A percentile compares a stretch with the other conserved stretches of the same genome.
phyloP scores from a whole-genome alignment of 2,797 vertebrate genomes.

The Pipistrellus kuhlii region DNA sequence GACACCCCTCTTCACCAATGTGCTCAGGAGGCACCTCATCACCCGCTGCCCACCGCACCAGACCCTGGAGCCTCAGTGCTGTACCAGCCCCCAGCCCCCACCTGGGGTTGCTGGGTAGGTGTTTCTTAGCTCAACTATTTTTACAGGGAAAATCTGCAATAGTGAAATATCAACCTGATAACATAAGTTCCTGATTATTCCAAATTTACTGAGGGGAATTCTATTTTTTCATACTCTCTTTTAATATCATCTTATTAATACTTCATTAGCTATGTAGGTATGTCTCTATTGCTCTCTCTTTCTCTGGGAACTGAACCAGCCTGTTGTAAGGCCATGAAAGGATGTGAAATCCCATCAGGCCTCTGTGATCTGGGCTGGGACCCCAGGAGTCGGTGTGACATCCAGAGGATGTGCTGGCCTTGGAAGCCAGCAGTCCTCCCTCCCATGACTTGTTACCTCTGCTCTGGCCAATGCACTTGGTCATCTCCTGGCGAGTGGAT shows the following conservation, averaged over 20 bases:
- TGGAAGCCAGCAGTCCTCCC: neutral
- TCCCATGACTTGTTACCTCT: neutral
- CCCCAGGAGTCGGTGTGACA: accelerated
- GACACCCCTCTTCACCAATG: neutral
- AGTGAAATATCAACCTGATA: accelerated
- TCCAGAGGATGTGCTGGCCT: neutral
- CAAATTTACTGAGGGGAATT: neutral
- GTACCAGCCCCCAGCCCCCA: neutral
- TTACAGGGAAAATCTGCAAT: neutral
- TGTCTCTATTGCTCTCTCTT: neutral
- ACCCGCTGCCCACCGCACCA: accelerated
- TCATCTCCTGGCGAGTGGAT: neutral
- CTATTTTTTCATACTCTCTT: neutral
- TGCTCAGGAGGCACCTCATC: accelerated
- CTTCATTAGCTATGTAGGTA: neutral
- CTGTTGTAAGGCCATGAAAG: neutral
- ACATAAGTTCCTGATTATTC: neutral
- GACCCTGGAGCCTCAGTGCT: accelerated
- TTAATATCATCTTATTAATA: neutral
- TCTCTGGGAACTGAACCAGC: neutral
- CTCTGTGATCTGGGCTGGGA: neutral
- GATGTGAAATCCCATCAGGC: neutral
- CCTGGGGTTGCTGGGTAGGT: neutral
- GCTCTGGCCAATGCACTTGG: neutral
- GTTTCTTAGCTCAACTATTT: neutral